Base-by-base conservation (phyloP, 2,888 invertebrate genomes). In the Clivina fossor region DNA sequence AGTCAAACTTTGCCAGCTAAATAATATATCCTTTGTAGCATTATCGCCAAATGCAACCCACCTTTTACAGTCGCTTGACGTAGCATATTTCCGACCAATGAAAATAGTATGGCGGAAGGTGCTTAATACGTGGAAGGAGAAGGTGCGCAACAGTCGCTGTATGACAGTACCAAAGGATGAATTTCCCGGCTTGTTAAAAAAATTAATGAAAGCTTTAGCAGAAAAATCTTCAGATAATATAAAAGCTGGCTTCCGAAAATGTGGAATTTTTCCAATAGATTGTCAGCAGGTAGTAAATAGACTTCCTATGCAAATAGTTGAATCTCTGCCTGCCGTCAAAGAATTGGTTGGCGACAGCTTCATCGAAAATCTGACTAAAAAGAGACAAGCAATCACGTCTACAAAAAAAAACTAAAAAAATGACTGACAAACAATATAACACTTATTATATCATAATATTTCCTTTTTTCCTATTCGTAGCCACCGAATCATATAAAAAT, bases 31-130 rank as follows among this genome's bases (percentile, higher is more conserved):
- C 11, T 58, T 55, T 20, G 47, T 57, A 11, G 44, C 57, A 8
- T 19, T 57, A 15, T 47, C 51, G 0, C 57, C 51, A 19, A 46
- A 44, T 38, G 43, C 40, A 7, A 38, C 46, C 15, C 53, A 57
- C 22, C 40, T 57, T 13, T 15, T 47, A 18, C 56, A 47, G 40
- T 50, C 47, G 18, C 18, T 33, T 5, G 33, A 57, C 22, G 41
- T 57, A 3, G 60, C 60, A 19, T 60, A 56, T 37, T 60, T 60
- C 49, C 58, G 56, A 3, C 56, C 58, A 18, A 15, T 60, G 35
- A 37, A 20, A 37, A n/a, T 22, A 38, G 18, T 8, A n/a, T 41
- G 30, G 50, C 13, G 38, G 19, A 50, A 50, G 11, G 16, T 50
- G 16, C 32, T 47, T 38, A 22, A 22, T 22, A 41, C 38, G 8